Conservation (phyloP, 2,797 vertebrate species). For the Tangara arthus region DNA sequence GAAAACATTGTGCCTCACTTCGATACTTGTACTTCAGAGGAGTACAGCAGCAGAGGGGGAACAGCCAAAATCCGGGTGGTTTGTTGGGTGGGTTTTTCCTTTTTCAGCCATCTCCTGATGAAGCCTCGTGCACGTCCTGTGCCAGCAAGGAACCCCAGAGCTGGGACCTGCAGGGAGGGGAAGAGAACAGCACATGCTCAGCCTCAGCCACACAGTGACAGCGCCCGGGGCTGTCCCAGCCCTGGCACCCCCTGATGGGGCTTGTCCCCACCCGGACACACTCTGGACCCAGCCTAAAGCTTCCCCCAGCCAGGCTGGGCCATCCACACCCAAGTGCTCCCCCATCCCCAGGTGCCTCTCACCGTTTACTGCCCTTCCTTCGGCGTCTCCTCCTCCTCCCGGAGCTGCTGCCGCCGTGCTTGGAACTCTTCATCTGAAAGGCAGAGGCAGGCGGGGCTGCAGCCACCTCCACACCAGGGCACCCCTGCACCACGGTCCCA, state of each 20-base stretch:
- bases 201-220: neutral
- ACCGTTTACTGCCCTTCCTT: constrained; percentile 76
- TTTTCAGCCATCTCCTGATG: constrained; percentile 21
- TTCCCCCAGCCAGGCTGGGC: neutral
- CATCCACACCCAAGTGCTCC: accelerated
- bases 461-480: neutral
- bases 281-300: neutral
- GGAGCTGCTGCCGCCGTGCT: constrained; percentile 75
- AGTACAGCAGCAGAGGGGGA: neutral
- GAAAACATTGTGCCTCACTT: constrained; percentile 41
- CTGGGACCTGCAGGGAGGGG: constrained; percentile 21
- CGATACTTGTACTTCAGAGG: neutral
- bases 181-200: neutral
- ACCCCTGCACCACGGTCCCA: accelerated
- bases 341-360: neutral
- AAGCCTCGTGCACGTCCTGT: neutral
- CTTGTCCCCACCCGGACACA: accelerated
- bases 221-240: neutral
- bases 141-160: constrained; percentile 26
- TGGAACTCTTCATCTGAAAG: constrained; percentile 87
- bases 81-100: neutral
- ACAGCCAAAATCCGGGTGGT: constrained; percentile 23
- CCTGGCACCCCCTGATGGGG: accelerated
- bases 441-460: neutral
- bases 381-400: constrained; percentile 77